phyloP scores from a whole-genome alignment of 2,113 vertebrate species.

The Gulo gulo region DNA sequence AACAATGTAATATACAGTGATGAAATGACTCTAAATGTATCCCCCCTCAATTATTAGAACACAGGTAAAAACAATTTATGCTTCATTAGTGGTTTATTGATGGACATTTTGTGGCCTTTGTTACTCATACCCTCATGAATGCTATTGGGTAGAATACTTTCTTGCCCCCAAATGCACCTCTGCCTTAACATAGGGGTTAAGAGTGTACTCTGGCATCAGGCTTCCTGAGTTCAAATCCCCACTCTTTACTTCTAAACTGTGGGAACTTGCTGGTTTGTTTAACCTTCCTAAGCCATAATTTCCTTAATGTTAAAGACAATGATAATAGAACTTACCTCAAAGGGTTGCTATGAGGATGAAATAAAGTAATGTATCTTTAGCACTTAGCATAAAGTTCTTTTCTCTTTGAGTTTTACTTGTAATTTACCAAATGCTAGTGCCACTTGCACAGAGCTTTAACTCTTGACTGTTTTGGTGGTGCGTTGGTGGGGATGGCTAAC shows the following conservation, averaged over 20 bases:
- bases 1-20: neutral
- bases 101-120: neutral
- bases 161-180: neutral
- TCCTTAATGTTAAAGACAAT: neutral
- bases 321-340: neutral
- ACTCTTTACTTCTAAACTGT: neutral
- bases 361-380: neutral
- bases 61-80: neutral
- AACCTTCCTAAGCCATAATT: neutral
- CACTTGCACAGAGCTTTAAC: neutral
- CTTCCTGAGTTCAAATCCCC: neutral
- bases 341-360: neutral
- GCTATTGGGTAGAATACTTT: neutral
- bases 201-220: neutral
- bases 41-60: neutral
- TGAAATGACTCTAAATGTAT: neutral
- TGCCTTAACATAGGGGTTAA: neutral
- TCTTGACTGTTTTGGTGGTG: neutral
- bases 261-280: neutral
- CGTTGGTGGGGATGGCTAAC: neutral
- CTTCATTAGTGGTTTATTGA: neutral
- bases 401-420: conserved; percentile 1
- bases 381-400: neutral
- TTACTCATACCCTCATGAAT: neutral
- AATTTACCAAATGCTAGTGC: neutral